Percentiles rank a stretch among this genome's conserved stretches.
Conservation (phyloP, 2,797 vertebrate species). For the Decapterus maruadsi region DNA sequence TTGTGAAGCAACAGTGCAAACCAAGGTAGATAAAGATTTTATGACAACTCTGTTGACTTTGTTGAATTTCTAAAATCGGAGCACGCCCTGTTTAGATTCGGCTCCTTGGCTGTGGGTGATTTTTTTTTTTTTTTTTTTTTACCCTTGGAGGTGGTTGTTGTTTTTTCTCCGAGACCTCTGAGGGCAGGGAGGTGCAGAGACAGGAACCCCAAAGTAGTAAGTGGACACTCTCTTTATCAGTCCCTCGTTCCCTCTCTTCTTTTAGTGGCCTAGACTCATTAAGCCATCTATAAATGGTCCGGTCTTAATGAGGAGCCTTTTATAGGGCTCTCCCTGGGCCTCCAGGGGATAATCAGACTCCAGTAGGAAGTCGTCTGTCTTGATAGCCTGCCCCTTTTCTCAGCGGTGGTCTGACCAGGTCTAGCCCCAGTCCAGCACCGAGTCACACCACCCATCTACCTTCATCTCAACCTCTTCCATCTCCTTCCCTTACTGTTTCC, state of each 20-base stretch:
- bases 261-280: conserved; percentile 86
- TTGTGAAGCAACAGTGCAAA: conserved; percentile 1
- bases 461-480: conserved; percentile 24
- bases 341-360: conserved; percentile 86
- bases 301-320: conserved; percentile 86
- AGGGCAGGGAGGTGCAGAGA: conserved; percentile 69
- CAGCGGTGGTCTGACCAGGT: conserved; percentile 92
- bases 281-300: conserved; percentile 83
- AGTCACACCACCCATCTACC: conserved; percentile 54
- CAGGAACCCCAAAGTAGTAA: conserved; percentile 71
- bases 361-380: conserved; percentile 97
- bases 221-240: conserved; percentile 75
- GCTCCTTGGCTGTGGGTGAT: background rate
- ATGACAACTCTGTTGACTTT: background rate
- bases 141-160: conserved; percentile 8
- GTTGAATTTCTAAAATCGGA: background rate
- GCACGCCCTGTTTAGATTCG: background rate
- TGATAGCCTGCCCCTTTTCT: conserved; percentile 91
- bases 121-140: conserved; percentile 14
- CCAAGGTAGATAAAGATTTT: background rate
- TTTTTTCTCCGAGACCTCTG: conserved; percentile 40
- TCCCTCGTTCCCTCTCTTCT: conserved; percentile 74
- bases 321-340: conserved; percentile 79
- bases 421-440: conserved; percentile 45
- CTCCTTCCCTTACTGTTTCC: conserved; percentile 9